Base-by-base conservation (phyloP, 2,888 invertebrate genomes). In the Pristionchus entomophagus region DNA sequence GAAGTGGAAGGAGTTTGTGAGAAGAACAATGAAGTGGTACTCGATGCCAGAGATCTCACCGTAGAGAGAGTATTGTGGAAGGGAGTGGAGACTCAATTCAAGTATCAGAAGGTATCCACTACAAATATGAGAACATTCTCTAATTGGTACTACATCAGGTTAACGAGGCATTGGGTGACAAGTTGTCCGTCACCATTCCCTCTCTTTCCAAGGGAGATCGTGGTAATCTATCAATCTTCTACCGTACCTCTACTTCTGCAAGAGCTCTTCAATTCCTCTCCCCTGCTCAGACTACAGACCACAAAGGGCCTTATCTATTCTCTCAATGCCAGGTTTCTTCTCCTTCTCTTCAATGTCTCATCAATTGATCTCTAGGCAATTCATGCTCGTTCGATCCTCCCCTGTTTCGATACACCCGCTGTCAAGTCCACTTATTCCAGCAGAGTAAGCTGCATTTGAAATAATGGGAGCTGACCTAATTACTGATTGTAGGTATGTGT, bases 401-500 rank as follows among this genome's bases (percentile, higher is more conserved):
- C 97, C 0, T 97, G 97, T 92, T 97, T 97, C 94, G 97, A 98
- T 94, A 96, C 97, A 0, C 97, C 97, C 0, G 95, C 96, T 0
- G 96, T 97, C 0, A 98, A 98, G 94, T 95, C 96, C 89, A 96
- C 96, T 0, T 97, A 97, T 93, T 95, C 95, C 84, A 96, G 96
- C 8, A 95, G 93, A 89, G 94, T 94, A 19, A 22, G 82, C n/a
- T 41, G 17, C 45, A 4, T 53, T 56, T 56, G 56, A 56, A 56
- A 56, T 14, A 56, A 14, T 56, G n/a, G 56, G n/a, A 56, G n/a
- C 56, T 56, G 6, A 10, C 45, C 45, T 45, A 45, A n/a, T n/a
- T n/a, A n/a, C n/a, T n/a, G 10, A 6, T 49, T 83, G 17, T 90
- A 95, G 96, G 95, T 97, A 81, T 95, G 95, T 0, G 96, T 96